Evolutionary conservation across 2,113 vertebrate genomes (phyloP).

Genomic region (Leucoraja erinaceus): DNA sequence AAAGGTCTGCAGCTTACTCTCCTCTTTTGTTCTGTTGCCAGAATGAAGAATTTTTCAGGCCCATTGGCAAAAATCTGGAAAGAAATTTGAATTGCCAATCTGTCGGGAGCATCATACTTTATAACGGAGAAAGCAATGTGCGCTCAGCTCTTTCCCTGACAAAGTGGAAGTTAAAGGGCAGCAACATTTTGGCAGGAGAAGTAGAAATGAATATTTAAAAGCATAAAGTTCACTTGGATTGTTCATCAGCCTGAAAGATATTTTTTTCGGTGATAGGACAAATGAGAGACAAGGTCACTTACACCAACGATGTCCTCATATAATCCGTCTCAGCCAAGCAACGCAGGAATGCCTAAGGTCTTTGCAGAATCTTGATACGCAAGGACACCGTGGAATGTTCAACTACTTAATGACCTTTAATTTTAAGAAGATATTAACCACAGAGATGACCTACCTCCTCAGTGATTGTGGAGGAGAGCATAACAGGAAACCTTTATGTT

Average conservation of each 20-base stretch:
- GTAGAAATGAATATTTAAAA: slow-evolving; percentile 3
- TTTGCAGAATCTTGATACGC: neutral
- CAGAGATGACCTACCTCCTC: neutral
- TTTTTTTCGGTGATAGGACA: neutral
- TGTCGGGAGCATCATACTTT: neutral
- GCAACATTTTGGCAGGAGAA: neutral
- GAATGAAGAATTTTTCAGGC: neutral
- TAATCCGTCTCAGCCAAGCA: neutral
- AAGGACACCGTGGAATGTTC: neutral
- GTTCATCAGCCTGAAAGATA: neutral
- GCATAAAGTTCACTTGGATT: neutral
- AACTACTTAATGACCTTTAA: neutral
- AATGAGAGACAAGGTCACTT: neutral
- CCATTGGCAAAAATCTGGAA: neutral
- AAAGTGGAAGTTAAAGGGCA: neutral
- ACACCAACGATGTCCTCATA: neutral
- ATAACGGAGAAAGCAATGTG: neutral
- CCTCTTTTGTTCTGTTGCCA: neutral
- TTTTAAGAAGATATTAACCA: neutral
- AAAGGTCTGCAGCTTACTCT: neutral
- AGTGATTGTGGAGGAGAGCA: neutral
- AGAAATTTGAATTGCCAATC: neutral
- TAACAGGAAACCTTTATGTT: neutral
- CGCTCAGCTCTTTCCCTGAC: neutral
- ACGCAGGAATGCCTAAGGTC: neutral